Percentiles rank a stretch among this genome's conserved stretches.
phyloP scores from a whole-genome alignment of 2,113 vertebrate genomes.

The Synodontis membranacea region DNA sequence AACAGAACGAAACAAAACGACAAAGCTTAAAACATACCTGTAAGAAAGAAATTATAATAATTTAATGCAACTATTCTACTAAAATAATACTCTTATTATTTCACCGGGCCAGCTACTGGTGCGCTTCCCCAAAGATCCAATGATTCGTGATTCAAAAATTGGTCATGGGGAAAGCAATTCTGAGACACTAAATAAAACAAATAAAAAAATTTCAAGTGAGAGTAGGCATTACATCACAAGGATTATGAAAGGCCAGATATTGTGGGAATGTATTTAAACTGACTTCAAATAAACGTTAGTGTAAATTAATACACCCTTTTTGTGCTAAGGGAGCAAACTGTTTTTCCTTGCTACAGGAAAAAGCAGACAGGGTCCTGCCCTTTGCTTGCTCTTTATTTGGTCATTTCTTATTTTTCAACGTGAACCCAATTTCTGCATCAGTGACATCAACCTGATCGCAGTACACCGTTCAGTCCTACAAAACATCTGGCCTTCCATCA shows the following conservation, averaged over 20 bases:
- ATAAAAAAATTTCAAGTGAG: slow-evolving; percentile 78
- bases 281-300: slow-evolving; percentile 1
- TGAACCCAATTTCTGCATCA: background rate
- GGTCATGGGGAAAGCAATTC: slow-evolving; percentile 23
- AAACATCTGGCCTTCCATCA: slow-evolving; percentile 40
- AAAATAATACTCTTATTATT: slow-evolving; percentile 45
- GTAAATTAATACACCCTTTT: background rate
- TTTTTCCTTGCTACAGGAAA: background rate
- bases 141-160: slow-evolving; percentile 49
- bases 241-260: slow-evolving; percentile 37
- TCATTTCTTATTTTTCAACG: background rate
- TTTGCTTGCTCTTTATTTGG: background rate
- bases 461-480: slow-evolving; percentile 2
- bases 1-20: slow-evolving; percentile 45
- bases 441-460: background rate
- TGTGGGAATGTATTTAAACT: slow-evolving; percentile 5
- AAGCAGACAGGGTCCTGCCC: slow-evolving; percentile 40
- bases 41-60: slow-evolving; percentile 58
- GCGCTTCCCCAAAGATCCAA: slow-evolving; percentile 68
- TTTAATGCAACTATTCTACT: slow-evolving; percentile 55
- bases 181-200: slow-evolving; percentile 61
- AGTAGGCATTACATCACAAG: slow-evolving; percentile 68
- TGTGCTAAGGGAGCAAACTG: background rate
- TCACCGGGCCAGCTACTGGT: slow-evolving; percentile 77
- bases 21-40: slow-evolving; percentile 30